phyloP scores from a whole-genome alignment of 2,797 vertebrate genomes.

The Myripristis murdjan region DNA sequence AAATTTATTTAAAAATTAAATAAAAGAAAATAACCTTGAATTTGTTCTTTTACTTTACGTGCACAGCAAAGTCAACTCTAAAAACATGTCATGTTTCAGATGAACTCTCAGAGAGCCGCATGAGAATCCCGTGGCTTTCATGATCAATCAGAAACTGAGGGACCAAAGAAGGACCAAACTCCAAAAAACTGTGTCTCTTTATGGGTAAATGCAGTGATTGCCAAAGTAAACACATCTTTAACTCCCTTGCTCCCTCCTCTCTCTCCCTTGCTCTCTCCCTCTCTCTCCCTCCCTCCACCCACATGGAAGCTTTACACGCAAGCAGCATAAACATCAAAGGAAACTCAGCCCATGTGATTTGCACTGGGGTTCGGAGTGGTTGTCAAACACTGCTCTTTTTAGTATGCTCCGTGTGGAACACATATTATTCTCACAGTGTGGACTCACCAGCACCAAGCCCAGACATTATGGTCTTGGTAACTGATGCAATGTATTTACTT shows the following conservation, averaged over 20 bases:
- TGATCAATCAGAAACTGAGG: too few species aligned
- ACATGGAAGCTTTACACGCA: constrained; percentile 28
- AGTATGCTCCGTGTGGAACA: constrained; percentile 54
- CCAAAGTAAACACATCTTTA: constrained; percentile 59
- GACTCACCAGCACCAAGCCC: constrained; percentile 10
- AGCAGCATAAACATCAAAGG: constrained; percentile 64
- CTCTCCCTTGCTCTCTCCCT: background rate
- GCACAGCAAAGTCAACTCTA: too few species aligned
- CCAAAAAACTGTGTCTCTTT: constrained; percentile 36
- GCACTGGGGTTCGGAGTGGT: constrained; percentile 41
- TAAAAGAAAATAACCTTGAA: too few species aligned
- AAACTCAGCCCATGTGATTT: constrained; percentile 49
- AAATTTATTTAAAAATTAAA: too few species aligned
- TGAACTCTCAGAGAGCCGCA: too few species aligned
- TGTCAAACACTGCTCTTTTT: constrained; percentile 61
- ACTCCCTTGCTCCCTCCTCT: constrained; percentile 13
- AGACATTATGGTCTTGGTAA: constrained; percentile 53
- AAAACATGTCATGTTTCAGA: too few species aligned
- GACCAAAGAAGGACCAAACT: background rate
- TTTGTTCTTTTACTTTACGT: too few species aligned
- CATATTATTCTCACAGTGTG: constrained; percentile 51
- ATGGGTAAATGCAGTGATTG: constrained; percentile 54
- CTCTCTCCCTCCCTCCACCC: constrained; percentile 4
- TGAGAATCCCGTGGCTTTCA: too few species aligned
- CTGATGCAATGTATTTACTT: constrained; percentile 64